phyloP scores from a whole-genome alignment of 2,113 vertebrate genomes.

The Blennius ocellaris region DNA sequence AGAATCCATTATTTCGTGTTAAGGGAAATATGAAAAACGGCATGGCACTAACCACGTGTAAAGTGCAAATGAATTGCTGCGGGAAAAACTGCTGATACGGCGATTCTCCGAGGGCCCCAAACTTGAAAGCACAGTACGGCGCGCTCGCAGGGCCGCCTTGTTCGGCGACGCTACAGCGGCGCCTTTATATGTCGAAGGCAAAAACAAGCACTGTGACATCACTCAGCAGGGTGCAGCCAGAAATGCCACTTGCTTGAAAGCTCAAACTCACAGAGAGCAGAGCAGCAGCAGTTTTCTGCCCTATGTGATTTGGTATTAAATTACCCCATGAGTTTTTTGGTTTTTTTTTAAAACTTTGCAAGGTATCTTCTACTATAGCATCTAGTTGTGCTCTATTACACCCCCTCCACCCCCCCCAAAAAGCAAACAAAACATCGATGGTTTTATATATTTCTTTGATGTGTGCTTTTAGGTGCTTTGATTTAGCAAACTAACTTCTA shows the following conservation, averaged over 20 bases:
- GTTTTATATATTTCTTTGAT: constrained; percentile 15
- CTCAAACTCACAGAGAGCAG: constrained; percentile 18
- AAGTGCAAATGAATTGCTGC: constrained; percentile 40
- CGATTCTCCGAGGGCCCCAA: not conserved
- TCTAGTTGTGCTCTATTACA: not conserved
- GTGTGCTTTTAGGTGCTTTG: constrained; percentile 26
- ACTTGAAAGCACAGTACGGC: not conserved
- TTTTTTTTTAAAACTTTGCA: constrained; percentile 10
- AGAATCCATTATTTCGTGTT: constrained; percentile 33
- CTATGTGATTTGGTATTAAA: constrained; percentile 37
- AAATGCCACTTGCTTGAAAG: constrained; percentile 27
- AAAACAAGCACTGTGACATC: constrained; percentile 22
- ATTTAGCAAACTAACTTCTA: constrained; percentile 3
- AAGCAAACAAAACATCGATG: not conserved
- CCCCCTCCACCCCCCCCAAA: too few species aligned
- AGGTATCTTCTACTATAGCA: not conserved
- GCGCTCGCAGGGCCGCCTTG: too few species aligned
- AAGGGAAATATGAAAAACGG: constrained; percentile 35
- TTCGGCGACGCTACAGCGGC: not conserved
- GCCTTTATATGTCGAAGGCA: constrained; percentile 16
- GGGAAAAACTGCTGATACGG: constrained; percentile 24
- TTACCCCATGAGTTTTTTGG: not conserved
- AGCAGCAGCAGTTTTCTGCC: constrained; percentile 5
- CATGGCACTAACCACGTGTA: constrained; percentile 23
- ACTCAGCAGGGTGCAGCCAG: constrained; percentile 1